Evolutionary conservation across 1,140 invertebrate species (phyloP), one percentile per base, ranked within the genome.

Genomic region (Babylonia areolata): DNA sequence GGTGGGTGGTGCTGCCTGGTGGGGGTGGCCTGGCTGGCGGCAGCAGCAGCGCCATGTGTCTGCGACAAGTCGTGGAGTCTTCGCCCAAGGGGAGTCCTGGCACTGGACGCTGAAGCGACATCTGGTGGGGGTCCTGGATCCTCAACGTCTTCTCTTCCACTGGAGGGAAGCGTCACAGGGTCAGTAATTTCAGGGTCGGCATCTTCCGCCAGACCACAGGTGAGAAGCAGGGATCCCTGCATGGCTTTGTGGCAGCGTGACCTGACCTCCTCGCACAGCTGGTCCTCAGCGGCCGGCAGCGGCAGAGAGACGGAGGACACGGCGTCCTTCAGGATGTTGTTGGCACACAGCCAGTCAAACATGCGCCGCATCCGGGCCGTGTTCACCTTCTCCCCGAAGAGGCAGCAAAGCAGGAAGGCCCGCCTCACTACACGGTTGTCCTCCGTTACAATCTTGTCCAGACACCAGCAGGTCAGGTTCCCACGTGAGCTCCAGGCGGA

Each of bases 341-440:
- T 35, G 3, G n/a, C 28, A 58, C 78, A 80, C 78, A 80, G 1
- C n/a, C 17, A n/a, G 3, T 54, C 78, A 9, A 80, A 35, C 42
- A 58, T 80, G 28, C 33, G 33, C 0, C 28, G n/a, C 78, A 80
- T 28, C 33, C 78, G 6, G 40, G 78, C 42, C 6, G 9, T 31
- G 78, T 80, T 54, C 42, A 80, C 78, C n/a, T 54, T 51, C 42
- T 80, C 78, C 3, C 78, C 78, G 1, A 80, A 54, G 35, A 80
- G 33, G 33, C 78, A 31, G 78, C 42, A 51, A 15, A 35, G 28
- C 3, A 80, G 78, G 46, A 80, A 54, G n/a, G 46, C 31, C 17
- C 37, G 23, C 33, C 78, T 51, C 42, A 80, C 39, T 28, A 54
- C 35, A 3, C 75, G 39, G 6, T 28, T 37, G 9, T 77, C 37